These are phyloP conservation scores for Tarsius wallacei DNA, from an alignment of 2,797 vertebrate species.

Conservation along the genomic window DNA sequence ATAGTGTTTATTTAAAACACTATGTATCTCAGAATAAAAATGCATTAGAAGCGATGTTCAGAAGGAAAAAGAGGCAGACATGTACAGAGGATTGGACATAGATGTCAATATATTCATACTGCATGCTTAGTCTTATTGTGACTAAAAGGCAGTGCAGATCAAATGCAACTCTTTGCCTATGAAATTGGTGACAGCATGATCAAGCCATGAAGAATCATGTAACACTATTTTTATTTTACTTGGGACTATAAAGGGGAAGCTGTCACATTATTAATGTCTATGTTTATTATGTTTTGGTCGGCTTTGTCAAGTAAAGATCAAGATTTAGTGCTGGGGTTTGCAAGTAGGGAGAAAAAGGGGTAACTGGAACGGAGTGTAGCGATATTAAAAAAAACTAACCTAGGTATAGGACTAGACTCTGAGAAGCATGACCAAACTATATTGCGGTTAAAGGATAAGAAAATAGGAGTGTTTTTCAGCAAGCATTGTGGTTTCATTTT, in stretches of 20 bases:
- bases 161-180: not conserved
- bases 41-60: conserved; percentile 64
- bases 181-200: not conserved
- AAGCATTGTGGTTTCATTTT: not conserved
- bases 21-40: conserved; percentile 80
- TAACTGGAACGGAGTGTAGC: not conserved
- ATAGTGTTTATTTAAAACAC: conserved; percentile 82
- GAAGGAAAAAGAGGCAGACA: conserved; percentile 38
- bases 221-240: not conserved
- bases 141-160: not conserved
- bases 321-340: not conserved
- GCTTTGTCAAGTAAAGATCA: not conserved
- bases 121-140: conserved; percentile 52
- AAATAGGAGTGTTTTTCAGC: not conserved
- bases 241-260: not conserved
- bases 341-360: not conserved
- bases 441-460: not conserved
- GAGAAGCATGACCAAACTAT: not conserved
- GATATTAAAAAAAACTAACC: not conserved
- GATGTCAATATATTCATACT: conserved; percentile 35
- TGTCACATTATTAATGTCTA: not conserved
- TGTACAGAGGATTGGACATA: not conserved
- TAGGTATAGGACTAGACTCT: not conserved
- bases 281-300: conserved; percentile 1
- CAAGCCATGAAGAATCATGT: not conserved